A percentile compares a stretch with the other conserved stretches of the same genome.
These are phyloP conservation scores for Bathybates hornii DNA, from an alignment of 2,113 vertebrate genomes.

Conservation along the genomic window DNA sequence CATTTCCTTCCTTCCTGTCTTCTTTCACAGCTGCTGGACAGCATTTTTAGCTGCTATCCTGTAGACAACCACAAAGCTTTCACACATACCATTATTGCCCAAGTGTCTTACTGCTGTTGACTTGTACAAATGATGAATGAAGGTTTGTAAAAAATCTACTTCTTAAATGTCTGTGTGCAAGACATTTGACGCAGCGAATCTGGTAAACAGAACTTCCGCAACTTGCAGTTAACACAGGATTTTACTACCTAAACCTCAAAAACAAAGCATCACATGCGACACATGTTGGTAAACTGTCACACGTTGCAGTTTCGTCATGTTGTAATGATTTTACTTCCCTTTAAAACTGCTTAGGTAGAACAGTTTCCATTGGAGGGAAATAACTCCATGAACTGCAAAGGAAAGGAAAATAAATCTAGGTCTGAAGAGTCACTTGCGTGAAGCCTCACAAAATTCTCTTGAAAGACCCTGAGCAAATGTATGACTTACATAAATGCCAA, in stretches of 20 bases:
- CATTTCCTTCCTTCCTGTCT: slow-evolving; percentile 17
- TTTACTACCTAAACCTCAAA: not conserved
- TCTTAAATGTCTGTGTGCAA: not conserved
- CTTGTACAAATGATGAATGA: not conserved
- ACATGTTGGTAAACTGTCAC: not conserved
- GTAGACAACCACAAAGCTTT: not conserved
- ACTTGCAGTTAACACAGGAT: not conserved
- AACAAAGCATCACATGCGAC: not conserved
- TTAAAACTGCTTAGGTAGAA: not conserved
- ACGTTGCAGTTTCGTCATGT: not conserved
- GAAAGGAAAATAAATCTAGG: not conserved
- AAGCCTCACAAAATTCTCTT: not conserved
- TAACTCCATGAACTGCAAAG: not conserved
- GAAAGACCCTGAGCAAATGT: not conserved
- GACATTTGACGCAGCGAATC: not conserved
- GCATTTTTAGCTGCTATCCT: not conserved
- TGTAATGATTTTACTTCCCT: not conserved
- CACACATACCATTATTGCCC: not conserved
- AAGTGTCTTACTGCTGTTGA: not conserved
- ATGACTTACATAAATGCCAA: not conserved
- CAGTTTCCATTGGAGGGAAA: not conserved
- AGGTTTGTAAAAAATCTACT: not conserved
- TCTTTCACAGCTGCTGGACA: not conserved
- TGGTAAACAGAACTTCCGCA: not conserved
- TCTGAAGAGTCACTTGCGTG: not conserved